Base-by-base conservation (phyloP, 2,888 invertebrate genomes). In the Meghimatium bilineatum region DNA sequence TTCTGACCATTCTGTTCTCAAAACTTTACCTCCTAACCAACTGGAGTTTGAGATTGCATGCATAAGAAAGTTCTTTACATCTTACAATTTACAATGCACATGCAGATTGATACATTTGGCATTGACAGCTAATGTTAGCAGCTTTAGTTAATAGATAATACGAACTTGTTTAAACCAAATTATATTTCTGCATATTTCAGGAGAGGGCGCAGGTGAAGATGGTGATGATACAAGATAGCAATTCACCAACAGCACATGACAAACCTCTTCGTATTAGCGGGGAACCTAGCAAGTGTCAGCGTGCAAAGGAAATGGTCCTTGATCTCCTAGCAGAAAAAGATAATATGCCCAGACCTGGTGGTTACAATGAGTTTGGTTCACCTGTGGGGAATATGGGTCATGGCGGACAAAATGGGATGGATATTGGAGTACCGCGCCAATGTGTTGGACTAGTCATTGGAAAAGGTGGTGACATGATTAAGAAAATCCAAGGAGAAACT, bases 381-480 rank as follows among this genome's bases (percentile, higher is more conserved):
- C 77, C 80, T 1, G 75, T 83, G 63, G 44, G 44, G 2, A 77
- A 74, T 32, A 84, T 82, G 83, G 86, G 85, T 5, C 75, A 77
- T 44, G 84, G 85, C 5, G 87, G 87, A 3, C 84, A 83, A 38
- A 86, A 88, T 66, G 89, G 90, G 36, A 87, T 89, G 79, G 90
- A 90, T 84, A 89, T 88, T 71, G 86, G 88, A 80, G 99, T 99
- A 75, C 99, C 99, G 5, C 96, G 97, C 92, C 96, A 96, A 80
- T 97, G 97, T 0, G 99, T 99, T 20, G 99, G 99, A 74, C 97
- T 99, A 23, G 98, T 99, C 66, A 99, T 99, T 89, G 99, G 99
- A n/a, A 98, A 98, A 94, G 97, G 97, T 6, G 99, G 99, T 23
- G 98, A 99, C 89, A 99, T 98, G 97, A 99, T 99, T 89, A 98